Conservation (phyloP, 2,113 vertebrate species). For the Chloebia gouldiae region DNA sequence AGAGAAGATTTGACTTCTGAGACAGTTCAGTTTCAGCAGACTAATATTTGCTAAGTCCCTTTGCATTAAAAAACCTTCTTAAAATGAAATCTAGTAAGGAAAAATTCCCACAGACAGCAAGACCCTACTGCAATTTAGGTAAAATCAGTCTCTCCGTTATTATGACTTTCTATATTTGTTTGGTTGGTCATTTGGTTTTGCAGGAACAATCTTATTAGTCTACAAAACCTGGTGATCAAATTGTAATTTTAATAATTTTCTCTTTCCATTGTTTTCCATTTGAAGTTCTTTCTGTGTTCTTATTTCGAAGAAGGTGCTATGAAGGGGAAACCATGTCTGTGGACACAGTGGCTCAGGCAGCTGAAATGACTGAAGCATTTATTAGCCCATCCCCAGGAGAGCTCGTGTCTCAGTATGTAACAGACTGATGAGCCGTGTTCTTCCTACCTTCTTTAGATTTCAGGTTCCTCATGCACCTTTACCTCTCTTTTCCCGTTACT, state of each 20-base stretch:
- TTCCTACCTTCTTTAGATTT: not conserved
- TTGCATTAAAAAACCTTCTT: not conserved
- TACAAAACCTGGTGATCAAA: not conserved
- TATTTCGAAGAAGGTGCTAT: not conserved
- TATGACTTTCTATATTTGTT: not conserved
- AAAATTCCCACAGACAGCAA: not conserved
- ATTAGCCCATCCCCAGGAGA: not conserved
- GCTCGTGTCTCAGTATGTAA: not conserved
- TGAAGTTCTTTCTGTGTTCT: not conserved
- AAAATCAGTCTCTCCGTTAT: not conserved
- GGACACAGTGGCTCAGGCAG: not conserved
- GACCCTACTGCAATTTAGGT: not conserved
- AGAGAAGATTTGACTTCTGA: not conserved
- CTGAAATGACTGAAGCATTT: not conserved
- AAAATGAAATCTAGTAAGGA: not conserved
- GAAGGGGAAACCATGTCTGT: not conserved
- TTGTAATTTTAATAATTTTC: not conserved
- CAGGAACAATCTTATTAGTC: not conserved
- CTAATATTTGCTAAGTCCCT: not conserved
- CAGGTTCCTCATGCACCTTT: not conserved
- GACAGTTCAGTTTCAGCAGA: not conserved
- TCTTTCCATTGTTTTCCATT: not conserved
- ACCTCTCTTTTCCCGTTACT: not conserved
- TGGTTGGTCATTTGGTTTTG: not conserved
- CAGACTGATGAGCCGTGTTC: not conserved